A percentile compares a stretch with the other conserved stretches of the same genome.
Evolutionary conservation across 2,113 vertebrate species (phyloP).

Genomic region (Centropus bengalensis): DNA sequence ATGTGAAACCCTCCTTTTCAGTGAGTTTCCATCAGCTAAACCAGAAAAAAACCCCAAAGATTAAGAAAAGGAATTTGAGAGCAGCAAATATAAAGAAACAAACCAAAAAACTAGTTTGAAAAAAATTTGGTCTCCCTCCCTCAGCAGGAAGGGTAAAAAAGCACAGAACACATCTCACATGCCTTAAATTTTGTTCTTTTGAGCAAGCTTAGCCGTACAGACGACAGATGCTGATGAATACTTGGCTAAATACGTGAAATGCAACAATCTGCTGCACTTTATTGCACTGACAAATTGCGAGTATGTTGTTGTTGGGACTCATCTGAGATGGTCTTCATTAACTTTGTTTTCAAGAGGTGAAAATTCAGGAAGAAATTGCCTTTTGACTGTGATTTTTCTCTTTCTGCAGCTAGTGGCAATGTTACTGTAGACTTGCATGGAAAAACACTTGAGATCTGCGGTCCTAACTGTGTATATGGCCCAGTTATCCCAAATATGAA

Average conservation of each 20-base stretch:
- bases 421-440: not conserved
- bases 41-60: not conserved
- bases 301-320: not conserved
- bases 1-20: constrained; percentile 1
- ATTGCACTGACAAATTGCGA: not conserved
- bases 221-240: not conserved
- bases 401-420: not conserved
- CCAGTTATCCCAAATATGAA: rapidly evolving
- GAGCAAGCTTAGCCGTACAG: not conserved
- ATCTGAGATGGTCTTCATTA: not conserved
- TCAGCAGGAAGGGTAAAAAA: not conserved
- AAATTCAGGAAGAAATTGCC: not conserved
- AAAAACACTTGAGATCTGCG: not conserved
- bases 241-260: not conserved
- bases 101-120: not conserved
- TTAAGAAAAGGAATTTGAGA: not conserved
- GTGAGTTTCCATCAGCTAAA: not conserved
- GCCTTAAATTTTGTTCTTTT: not conserved
- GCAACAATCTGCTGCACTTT: not conserved
- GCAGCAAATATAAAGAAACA: not conserved
- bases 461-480: not conserved
- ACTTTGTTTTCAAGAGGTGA: constrained; percentile 3
- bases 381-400: not conserved
- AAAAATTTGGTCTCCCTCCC: not conserved
- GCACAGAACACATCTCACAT: rapidly evolving